Percentiles rank a stretch among this genome's conserved stretches.
phyloP scores from a whole-genome alignment of 2,113 vertebrate genomes.

The Psophia crepitans region DNA sequence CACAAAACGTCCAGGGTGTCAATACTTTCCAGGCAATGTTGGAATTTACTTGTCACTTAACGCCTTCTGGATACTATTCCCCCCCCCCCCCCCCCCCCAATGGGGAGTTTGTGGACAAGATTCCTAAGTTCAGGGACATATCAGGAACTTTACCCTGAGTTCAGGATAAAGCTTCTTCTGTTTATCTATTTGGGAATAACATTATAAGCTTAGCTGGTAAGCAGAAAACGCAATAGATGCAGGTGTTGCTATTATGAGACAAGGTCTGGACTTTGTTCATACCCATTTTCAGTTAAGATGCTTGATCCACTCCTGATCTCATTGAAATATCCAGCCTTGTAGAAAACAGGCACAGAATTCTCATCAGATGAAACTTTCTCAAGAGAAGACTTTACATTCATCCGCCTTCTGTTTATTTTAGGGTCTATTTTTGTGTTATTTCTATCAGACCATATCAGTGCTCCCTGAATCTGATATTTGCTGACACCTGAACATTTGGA shows the following conservation, averaged over 20 bases:
- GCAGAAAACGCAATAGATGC: not conserved
- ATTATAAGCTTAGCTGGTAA: not conserved
- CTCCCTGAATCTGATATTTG: not conserved
- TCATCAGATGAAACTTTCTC: not conserved
- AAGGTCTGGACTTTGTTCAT: not conserved
- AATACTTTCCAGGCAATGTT: not conserved
- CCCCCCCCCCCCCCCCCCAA: no score
- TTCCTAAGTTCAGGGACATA: not conserved
- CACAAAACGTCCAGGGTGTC: not conserved
- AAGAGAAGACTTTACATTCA: not conserved
- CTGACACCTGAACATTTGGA: not conserved
- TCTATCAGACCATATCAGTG: no score
- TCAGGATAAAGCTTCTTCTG: not conserved
- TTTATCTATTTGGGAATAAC: not conserved
- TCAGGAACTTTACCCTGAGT: not conserved
- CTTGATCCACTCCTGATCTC: not conserved
- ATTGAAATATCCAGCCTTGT: not conserved
- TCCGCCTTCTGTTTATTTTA: not conserved
- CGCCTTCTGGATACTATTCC: not conserved
- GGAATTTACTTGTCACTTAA: not conserved
- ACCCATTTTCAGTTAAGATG: not conserved
- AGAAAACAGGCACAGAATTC: not conserved
- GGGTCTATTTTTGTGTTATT: no score
- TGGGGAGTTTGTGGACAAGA: not conserved
- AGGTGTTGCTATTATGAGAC: not conserved